Evolutionary conservation across 2,888 invertebrate genomes (phyloP).

Genomic region (Busseola fusca): DNA sequence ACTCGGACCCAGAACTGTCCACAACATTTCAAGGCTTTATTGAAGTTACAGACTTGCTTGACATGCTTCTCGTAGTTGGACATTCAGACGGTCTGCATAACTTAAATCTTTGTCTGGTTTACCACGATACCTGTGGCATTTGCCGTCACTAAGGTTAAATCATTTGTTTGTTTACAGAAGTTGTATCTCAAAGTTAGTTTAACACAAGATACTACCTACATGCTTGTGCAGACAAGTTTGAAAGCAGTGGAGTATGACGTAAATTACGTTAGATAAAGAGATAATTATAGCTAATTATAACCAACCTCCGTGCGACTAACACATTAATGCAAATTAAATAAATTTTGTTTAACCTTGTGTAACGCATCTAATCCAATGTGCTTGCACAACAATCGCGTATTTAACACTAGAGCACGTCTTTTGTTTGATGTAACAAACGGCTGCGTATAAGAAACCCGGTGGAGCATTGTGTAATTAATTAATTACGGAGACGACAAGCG

Average conservation of each 20-base stretch:
- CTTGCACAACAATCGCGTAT: constrained; percentile 69
- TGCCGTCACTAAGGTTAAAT: constrained; percentile 13
- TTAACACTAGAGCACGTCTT: constrained; percentile 66
- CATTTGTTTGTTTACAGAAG: constrained; percentile 13
- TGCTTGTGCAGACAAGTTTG: not conserved
- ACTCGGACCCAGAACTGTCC: constrained; percentile 64
- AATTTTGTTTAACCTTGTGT: constrained; percentile 69
- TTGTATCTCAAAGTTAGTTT: not conserved
- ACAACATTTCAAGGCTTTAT: constrained; percentile 65
- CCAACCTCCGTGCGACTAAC: constrained; percentile 60
- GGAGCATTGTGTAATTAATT: constrained; percentile 61
- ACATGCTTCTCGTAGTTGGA: constrained; percentile 48
- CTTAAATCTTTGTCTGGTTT: constrained; percentile 52
- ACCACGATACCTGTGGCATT: constrained; percentile 39
- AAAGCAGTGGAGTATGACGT: constrained; percentile 27
- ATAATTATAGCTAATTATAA: constrained; percentile 48
- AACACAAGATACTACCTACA: not conserved
- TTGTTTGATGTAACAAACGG: constrained; percentile 65
- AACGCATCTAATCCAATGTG: constrained; percentile 65
- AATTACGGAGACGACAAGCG: constrained; percentile 59
- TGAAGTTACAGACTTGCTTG: constrained; percentile 61
- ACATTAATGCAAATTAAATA: constrained; percentile 71
- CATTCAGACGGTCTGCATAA: constrained; percentile 56
- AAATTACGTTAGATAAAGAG: constrained; percentile 33
- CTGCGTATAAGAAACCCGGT: constrained; percentile 49